phyloP scores from a whole-genome alignment of 2,888 invertebrate genomes.

The Lithophane leautieri region DNA sequence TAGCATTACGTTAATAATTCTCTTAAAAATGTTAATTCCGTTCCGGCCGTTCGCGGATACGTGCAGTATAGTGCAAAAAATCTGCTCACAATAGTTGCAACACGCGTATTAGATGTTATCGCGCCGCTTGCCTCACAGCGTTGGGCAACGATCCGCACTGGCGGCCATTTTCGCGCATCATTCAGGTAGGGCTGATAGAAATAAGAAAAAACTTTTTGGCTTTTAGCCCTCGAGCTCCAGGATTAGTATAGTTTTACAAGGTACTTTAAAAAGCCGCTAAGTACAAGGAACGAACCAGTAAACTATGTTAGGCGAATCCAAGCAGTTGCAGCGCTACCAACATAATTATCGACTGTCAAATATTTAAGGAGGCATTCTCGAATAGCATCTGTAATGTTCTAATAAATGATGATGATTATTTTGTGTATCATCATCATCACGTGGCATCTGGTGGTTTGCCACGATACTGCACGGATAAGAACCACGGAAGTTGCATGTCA shows the following conservation, averaged over 20 bases:
- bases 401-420: neutral
- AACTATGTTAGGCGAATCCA: neutral
- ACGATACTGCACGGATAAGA: neutral
- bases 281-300: no score
- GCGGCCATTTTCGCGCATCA: conserved; percentile 61
- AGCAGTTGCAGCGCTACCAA: neutral
- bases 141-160: conserved; percentile 65
- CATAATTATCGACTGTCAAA: neutral
- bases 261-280: neutral
- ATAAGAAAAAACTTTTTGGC: neutral
- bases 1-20: neutral
- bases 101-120: conserved; percentile 69
- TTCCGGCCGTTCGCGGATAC: conserved; percentile 51
- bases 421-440: neutral
- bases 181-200: conserved; percentile 51
- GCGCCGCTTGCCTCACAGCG: conserved; percentile 59
- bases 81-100: conserved; percentile 64
- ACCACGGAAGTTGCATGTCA: neutral
- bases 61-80: conserved; percentile 62
- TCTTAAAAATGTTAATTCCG: conserved; percentile 47
- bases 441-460: neutral
- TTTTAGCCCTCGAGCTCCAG: neutral
- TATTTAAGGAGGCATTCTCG: neutral
- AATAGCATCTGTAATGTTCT: neutral
- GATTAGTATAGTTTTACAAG: neutral